These are phyloP conservation scores for Thereva unica DNA, from an alignment of 2,888 invertebrate species.

Conservation along the genomic window DNA sequence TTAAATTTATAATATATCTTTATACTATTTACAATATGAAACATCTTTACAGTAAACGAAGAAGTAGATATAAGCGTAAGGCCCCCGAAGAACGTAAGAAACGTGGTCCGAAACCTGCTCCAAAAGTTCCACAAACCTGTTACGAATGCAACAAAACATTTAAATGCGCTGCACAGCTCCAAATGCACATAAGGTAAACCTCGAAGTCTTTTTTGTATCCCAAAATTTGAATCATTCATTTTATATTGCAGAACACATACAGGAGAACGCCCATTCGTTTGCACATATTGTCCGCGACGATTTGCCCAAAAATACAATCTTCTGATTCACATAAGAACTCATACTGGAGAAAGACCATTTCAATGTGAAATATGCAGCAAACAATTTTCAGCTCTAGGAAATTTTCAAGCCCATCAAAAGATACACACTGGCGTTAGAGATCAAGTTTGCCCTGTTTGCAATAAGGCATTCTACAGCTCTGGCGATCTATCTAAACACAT, in stretches of 20 bases:
- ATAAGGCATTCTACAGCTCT: constrained; percentile 65
- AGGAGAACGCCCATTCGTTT: constrained; percentile 64
- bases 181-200: constrained; percentile 63
- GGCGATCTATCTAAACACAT: constrained; percentile 66
- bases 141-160: constrained; percentile 66
- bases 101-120: constrained; percentile 65
- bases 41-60: constrained; percentile 48
- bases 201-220: background rate
- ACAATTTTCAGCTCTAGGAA: constrained; percentile 65
- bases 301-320: constrained; percentile 68
- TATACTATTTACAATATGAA: background rate
- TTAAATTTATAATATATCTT: too few species aligned
- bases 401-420: constrained; percentile 67
- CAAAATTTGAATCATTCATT: constrained; percentile 34
- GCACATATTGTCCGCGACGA: constrained; percentile 63
- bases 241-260: constrained; percentile 62
- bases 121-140: constrained; percentile 63
- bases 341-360: constrained; percentile 65
- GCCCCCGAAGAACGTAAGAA: constrained; percentile 63
- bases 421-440: constrained; percentile 66
- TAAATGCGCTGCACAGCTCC: constrained; percentile 65
- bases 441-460: constrained; percentile 64
- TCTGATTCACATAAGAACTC: constrained; percentile 64
- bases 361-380: constrained; percentile 69
- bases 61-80: constrained; percentile 62